Conservation (phyloP, 2,888 invertebrate species). For the Resseliella maxima region DNA sequence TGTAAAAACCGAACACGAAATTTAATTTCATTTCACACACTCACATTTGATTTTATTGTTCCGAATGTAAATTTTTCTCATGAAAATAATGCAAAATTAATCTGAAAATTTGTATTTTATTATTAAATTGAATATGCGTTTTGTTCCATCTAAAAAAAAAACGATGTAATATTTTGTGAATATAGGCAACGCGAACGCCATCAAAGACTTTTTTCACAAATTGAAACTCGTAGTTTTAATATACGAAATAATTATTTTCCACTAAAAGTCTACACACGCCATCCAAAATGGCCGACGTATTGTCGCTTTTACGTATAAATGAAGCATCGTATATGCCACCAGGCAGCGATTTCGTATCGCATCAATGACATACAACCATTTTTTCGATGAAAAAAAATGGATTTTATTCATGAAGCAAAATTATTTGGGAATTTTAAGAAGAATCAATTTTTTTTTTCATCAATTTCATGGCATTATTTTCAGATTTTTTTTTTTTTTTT, state of each 20-base stretch:
- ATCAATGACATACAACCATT: not conserved
- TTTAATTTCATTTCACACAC: not conserved
- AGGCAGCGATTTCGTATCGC: not conserved
- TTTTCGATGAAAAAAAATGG: not conserved
- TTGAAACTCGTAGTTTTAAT: slow-evolving; percentile 8
- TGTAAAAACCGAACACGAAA: slow-evolving; percentile 29
- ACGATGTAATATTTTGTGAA: not conserved
- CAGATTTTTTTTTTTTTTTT: not conserved
- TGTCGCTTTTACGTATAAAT: not conserved
- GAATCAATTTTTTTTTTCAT: not conserved
- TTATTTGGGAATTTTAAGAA: not conserved
- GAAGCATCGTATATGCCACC: not conserved
- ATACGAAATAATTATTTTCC: slow-evolving; percentile 50
- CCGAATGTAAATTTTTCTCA: not conserved
- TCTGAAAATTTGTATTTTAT: not conserved
- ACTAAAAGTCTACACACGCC: slow-evolving; percentile 43
- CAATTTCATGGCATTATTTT: too few relatives aligned
- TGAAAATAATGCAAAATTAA: not conserved
- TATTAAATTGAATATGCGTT: not conserved
- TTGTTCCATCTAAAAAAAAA: not conserved
- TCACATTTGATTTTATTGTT: not conserved
- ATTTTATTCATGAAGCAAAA: not conserved
- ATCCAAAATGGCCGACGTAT: slow-evolving; percentile 34
- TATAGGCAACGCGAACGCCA: slow-evolving; percentile 54
- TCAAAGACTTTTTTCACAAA: slow-evolving; percentile 44